Base-by-base conservation (phyloP, 2,113 vertebrate genomes). In the Clarias gariepinus region DNA sequence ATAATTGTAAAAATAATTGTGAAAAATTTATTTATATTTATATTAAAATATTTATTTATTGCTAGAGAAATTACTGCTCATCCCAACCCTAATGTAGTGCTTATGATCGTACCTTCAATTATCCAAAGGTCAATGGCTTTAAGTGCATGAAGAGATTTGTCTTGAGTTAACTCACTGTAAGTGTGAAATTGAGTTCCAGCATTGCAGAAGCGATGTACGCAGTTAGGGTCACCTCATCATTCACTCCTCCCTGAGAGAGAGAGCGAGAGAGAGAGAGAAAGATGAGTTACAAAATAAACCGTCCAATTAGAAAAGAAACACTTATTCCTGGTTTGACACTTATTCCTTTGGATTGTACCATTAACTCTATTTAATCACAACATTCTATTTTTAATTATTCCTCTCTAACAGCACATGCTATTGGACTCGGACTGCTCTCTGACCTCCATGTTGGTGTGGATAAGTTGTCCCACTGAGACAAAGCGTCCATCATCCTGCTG, bases 371-470 rank as follows among this genome's bases (percentile, higher is more conserved):
- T 74, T 47, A 7, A 74, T 47, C 36, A 23, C 33, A 41, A 6
- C 30, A 18, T 30, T 9, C 3, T 28, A 5, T 66, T 12, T 2
- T 36, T 36, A 12, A 36, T 18, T 21, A 8, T 33, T 33, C 0
- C 6, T 7, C 64, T 30, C 13, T 68, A 64, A 64, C 1, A 64
- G 63, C 23, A n/a, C 23, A 23, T 78, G 41, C 8, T 78, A 25
- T 52, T 6, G 5, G n/a, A 79, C 53, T 79, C 23, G 16, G 25
- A 4, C 25, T 11, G n/a, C 15, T 60, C 55, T 57, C 87, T 89
- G 86, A 98, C 97, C 96, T 96, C 96, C 95, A 98, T 95, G 58
- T 89, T 88, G 0, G 94, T 94, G 89, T 97, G 92, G 16, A 95
- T 82, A 68, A 97, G 95, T 28, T 88, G 94, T 3, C 97, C 96